Conservation (phyloP, 1,140 invertebrate genomes). For the Psilanteris sp. region DNA sequence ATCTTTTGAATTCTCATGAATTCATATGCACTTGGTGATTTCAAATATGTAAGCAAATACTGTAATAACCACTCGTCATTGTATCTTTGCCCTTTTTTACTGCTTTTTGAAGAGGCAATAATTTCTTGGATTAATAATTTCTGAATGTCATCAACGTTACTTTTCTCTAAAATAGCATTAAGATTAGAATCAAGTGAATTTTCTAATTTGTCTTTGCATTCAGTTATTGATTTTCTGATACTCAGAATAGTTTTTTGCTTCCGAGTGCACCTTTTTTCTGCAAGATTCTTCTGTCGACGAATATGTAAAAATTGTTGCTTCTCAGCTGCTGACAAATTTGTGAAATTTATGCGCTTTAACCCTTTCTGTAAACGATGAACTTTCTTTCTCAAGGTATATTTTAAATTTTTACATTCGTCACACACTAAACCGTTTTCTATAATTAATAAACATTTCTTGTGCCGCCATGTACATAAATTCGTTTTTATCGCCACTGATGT, state of each 20-base stretch:
- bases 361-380: no score
- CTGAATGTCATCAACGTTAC: background rate
- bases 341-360: background rate
- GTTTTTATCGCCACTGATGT: no score
- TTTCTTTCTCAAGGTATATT: no score
- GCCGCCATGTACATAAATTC: no score
- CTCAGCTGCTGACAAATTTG: background rate
- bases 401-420: no score
- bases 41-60: background rate
- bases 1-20: constrained; percentile 10
- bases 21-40: background rate
- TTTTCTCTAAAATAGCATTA: background rate
- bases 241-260: background rate
- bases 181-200: background rate
- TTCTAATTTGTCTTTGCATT: background rate
- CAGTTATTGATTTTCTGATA: background rate
- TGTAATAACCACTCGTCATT: background rate
- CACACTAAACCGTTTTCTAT: no score
- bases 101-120: background rate
- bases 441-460: no score
- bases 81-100: background rate
- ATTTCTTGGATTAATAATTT: background rate
- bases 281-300: background rate
- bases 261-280: background rate
- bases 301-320: background rate